Evolutionary conservation across 2,888 invertebrate genomes (phyloP).

Genomic region (Leptinotarsa juncta): DNA sequence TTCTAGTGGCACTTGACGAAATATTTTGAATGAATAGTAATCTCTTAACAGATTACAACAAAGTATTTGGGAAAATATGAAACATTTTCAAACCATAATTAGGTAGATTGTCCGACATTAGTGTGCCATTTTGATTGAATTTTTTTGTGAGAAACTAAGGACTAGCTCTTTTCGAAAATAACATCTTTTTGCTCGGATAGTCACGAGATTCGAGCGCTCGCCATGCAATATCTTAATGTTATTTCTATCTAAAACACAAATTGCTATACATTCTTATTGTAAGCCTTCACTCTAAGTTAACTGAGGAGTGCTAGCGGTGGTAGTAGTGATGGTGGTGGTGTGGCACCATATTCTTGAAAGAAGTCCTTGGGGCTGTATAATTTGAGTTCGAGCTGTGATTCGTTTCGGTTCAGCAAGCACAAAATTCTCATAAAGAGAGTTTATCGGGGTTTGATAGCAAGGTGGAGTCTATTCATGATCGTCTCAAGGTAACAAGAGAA

Average conservation of each 20-base stretch:
- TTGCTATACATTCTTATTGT: constrained; percentile 59
- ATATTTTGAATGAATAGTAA: too few species aligned
- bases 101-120: neutral
- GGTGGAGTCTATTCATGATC: too few species aligned
- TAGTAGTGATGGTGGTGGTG: constrained; percentile 59
- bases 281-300: constrained; percentile 60
- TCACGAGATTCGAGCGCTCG: constrained; percentile 57
- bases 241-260: constrained; percentile 60
- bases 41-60: too few species aligned
- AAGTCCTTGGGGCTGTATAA: constrained; percentile 11
- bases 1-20: too few species aligned
- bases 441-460: too few species aligned
- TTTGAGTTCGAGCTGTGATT: constrained; percentile 17
- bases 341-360: constrained; percentile 54
- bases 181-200: constrained; percentile 32
- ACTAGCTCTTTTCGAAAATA: constrained; percentile 43
- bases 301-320: constrained; percentile 58
- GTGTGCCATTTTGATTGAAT: neutral
- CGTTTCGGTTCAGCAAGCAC: neutral
- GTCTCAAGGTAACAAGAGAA: too few species aligned
- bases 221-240: constrained; percentile 57
- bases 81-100: neutral
- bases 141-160: constrained; percentile 13
- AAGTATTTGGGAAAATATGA: too few species aligned
- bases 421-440: too few species aligned